phyloP scores from a whole-genome alignment of 2,888 invertebrate species.

The Drosophila falleni region DNA sequence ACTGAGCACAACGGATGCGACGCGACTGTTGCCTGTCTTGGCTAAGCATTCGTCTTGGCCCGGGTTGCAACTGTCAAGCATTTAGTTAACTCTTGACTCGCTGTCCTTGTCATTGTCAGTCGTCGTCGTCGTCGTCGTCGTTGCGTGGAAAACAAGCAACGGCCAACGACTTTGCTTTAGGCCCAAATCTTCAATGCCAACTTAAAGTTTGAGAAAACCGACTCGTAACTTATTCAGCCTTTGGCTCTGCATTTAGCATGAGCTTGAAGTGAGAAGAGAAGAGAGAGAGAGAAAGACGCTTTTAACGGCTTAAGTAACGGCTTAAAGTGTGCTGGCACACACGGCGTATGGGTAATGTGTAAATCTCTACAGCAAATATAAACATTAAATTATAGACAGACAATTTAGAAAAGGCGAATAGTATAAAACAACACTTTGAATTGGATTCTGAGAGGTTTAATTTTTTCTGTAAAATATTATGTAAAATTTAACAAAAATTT shows the following conservation, averaged over 20 bases:
- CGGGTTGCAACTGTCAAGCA: constrained; percentile 74
- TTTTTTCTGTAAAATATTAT: no score
- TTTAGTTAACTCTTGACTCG: constrained; percentile 75
- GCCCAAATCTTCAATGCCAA: constrained; percentile 15
- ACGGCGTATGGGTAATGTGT: constrained; percentile 48
- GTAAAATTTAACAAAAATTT: no score
- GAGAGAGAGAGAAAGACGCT: constrained; percentile 7
- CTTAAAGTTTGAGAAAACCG: constrained; percentile 12
- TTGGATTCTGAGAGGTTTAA: no score
- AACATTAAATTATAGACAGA: neutral
- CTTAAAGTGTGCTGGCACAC: constrained; percentile 22
- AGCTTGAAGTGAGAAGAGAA: constrained; percentile 10
- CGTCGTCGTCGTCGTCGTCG: constrained; percentile 14
- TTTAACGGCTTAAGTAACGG: constrained; percentile 43
- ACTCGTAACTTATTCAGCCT: constrained; percentile 46
- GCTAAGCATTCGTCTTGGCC: constrained; percentile 21
- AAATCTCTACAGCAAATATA: constrained; percentile 1
- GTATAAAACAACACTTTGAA: no score
- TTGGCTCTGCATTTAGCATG: constrained; percentile 63
- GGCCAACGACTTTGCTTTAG: constrained; percentile 8
- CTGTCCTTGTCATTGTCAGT: constrained; percentile 48
- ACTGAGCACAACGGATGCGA: constrained; percentile 14
- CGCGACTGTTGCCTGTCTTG: constrained; percentile 7
- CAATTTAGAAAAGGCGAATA: constrained; percentile 38
- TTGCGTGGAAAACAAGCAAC: constrained; percentile 3